A percentile compares a stretch with the other conserved stretches of the same genome.
Conservation (phyloP, 2,888 invertebrate species). For the Camptogramma bilineatum region DNA sequence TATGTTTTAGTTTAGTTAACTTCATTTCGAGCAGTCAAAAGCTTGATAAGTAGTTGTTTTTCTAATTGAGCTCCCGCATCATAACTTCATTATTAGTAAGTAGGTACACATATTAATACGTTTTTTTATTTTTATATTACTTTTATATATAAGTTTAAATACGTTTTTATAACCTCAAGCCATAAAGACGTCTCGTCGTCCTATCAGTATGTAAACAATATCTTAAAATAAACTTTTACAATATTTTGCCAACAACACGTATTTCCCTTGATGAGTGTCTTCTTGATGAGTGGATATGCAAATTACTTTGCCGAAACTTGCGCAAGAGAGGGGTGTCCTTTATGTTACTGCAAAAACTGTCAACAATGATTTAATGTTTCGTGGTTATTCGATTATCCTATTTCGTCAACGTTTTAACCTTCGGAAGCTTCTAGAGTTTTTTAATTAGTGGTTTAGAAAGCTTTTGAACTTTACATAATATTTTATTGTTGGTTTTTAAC, state of each 20-base stretch:
- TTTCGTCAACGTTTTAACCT: background rate
- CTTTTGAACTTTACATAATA: background rate
- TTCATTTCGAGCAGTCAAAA: background rate
- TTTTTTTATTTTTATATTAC: too few species aligned
- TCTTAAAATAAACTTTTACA: conserved; percentile 8
- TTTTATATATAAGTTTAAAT: too few species aligned
- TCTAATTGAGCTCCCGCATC: background rate
- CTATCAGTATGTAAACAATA: conserved; percentile 14
- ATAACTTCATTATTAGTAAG: background rate
- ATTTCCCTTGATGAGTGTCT: background rate
- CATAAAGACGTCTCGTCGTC: background rate
- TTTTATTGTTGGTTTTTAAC: background rate
- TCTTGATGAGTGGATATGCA: background rate
- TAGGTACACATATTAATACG: too few species aligned
- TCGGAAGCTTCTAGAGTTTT: background rate
- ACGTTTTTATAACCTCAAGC: conserved; percentile 1
- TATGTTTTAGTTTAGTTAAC: background rate
- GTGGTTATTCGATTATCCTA: conserved; percentile 30
- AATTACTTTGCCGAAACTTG: conserved; percentile 22
- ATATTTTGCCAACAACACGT: background rate
- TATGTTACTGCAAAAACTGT: conserved; percentile 16
- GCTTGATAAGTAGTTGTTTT: background rate
- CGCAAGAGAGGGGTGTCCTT: conserved; percentile 21
- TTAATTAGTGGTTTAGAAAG: background rate
- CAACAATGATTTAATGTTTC: conserved; percentile 11